Conservation (phyloP, 1,140 invertebrate species). For the Hycleus phaleratus region DNA sequence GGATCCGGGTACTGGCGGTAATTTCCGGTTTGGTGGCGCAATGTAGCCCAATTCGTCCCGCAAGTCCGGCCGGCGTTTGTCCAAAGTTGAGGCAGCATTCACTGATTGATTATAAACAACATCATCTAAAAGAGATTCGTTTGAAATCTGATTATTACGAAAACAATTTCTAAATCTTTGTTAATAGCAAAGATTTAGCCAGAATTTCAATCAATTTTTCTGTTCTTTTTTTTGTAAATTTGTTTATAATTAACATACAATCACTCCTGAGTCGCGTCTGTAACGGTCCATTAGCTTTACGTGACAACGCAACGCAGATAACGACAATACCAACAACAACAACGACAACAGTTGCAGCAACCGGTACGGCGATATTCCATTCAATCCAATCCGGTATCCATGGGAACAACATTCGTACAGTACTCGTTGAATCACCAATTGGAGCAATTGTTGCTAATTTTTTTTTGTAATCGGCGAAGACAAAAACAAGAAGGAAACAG, state of each 20-base stretch:
- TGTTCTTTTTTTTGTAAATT: no score
- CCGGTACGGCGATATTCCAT: constrained; percentile 76
- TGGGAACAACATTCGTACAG: constrained; percentile 54
- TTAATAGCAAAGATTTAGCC: no score
- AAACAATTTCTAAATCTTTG: not conserved
- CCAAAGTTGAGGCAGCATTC: constrained; percentile 67
- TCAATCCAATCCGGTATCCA: constrained; percentile 82
- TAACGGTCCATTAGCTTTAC: constrained; percentile 61
- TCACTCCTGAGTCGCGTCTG: constrained; percentile 75
- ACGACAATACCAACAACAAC: constrained; percentile 82
- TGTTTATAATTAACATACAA: constrained; percentile 36
- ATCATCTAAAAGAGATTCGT: constrained; percentile 56
- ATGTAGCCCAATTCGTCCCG: constrained; percentile 87
- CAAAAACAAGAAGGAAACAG: constrained; percentile 17
- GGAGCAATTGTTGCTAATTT: constrained; percentile 68
- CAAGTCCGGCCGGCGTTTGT: constrained; percentile 74
- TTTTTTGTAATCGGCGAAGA: constrained; percentile 16
- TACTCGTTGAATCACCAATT: constrained; percentile 51
- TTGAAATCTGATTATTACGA: not conserved
- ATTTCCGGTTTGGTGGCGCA: constrained; percentile 82
- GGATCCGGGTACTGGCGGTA: constrained; percentile 82
- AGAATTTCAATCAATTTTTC: no score
- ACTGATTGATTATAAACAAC: constrained; percentile 79
- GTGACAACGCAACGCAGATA: constrained; percentile 75
- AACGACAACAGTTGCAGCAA: constrained; percentile 75